Evolutionary conservation across 2,888 invertebrate species (phyloP), one percentile per base, ranked within the genome.

Genomic region (Ethmia dodecea): DNA sequence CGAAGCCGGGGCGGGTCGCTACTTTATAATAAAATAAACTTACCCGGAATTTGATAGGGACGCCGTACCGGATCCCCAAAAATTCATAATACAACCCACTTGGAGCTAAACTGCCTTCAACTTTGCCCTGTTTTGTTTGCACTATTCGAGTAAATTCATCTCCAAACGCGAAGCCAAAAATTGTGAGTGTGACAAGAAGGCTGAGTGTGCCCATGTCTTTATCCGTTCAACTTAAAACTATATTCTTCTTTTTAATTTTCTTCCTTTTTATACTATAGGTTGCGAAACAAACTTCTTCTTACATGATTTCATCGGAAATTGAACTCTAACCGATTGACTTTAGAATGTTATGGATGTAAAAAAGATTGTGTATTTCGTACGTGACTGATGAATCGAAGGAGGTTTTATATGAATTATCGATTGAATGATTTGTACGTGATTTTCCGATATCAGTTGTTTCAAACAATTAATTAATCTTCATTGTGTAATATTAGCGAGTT

Each of bases 41-140:
- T 49, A 81, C 86, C 63, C 56, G 49, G 50, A 78, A 86, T 49
- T 60, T 71, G 1, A 73, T 55, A 2, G 76, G 66, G 2, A 72
- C 54, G 0, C 57, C 86, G 51, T 86, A 86, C 52, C 71, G 45
- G 3, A 86, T 69, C 4, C 78, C 83, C 37, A 75, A 57, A 48
- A 68, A 86, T 40, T 86, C 79, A 42, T 77, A 81, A 45, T 68
- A 81, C 6, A 68, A 31, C 15, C 63, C 76, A 43, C 64, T 78
- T 1, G 49, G 18, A 0, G 74, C 56, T 31, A 86, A 59, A 43
- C 42, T 56, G 0, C 86, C 86, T 43, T 83, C 75, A 0, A 86
- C 60, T 47, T 68, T 65, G 0, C 86, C 86, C 28, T 83, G 71
- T 12, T 67, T 66, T 0, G 83, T 84, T 3, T 52, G 49, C 1